Conservation (phyloP, 2,113 vertebrate genomes). For the Raja brachyura region DNA sequence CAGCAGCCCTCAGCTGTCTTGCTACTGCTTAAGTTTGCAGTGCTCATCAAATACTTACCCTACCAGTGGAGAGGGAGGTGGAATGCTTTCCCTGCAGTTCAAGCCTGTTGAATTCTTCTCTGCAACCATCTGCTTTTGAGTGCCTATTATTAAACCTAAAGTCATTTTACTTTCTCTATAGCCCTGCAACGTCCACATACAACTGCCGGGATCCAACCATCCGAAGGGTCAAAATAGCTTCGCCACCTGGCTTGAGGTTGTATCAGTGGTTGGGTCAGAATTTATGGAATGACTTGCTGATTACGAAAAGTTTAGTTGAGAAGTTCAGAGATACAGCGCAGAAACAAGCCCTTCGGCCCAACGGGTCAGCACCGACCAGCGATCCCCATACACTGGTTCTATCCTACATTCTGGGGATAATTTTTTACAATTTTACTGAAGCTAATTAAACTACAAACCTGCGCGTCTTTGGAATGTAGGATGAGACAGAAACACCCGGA, state of each 20-base stretch:
- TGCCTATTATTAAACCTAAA: conserved; percentile 1
- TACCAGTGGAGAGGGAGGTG: neutral
- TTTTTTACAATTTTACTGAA: no score
- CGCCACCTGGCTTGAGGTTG: neutral
- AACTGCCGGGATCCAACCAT: neutral
- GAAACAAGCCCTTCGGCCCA: no score
- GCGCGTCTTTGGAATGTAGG: no score
- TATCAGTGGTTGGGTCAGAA: neutral
- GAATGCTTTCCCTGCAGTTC: neutral
- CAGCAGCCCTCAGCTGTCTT: neutral
- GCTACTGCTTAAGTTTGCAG: neutral
- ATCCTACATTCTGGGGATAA: no score
- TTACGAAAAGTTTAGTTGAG: neutral
- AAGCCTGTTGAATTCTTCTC: neutral
- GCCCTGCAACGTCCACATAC: neutral
- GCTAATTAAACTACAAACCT: no score
- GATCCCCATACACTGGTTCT: no score
- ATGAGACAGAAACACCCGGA: no score
- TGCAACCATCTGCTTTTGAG: neutral
- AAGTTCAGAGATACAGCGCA: no score
- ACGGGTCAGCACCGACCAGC: no score
- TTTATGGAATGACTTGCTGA: neutral
- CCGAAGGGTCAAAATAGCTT: neutral
- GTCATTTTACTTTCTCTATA: neutral
- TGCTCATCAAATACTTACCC: conserved; percentile 3